Base-by-base conservation (phyloP, 2,797 vertebrate genomes). In the Pogonophryne albipinna region DNA sequence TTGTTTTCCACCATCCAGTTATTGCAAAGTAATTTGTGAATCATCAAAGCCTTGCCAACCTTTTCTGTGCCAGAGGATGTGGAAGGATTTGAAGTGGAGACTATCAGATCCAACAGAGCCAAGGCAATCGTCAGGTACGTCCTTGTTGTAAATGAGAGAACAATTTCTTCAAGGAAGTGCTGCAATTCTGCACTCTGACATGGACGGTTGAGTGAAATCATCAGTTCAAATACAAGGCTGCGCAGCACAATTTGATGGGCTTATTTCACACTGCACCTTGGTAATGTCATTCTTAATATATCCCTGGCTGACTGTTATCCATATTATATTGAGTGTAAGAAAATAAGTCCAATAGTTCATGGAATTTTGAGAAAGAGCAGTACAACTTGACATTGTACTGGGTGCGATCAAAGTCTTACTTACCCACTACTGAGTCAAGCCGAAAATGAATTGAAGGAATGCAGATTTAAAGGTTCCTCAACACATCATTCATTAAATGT, bases 11-110 rank as follows among this genome's bases (percentile, higher is more conserved):
- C 69, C 49, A 53, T 79, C 78, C 76, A 77, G 76, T 76, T 80
- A 83, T 76, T 78, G 80, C 82, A 69, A 86, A 85, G 72, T 76
- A 73, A 84, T 79, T 81, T 84, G 77, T 88, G 79, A 87, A 83
- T 88, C 82, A 82, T 83, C 75, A 45, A 8, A 46, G 60, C 62
- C 61, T 69, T 42, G 50, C 31, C 76, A 81, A 57, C 57, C 72
- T 74, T 75, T 58, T 66, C 76, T 76, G 81, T 51, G 75, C 66
- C 67, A 65, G 20, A 42, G 67, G 77, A 78, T 66, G 80, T 63
- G 75, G 72, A 77, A 79, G 55, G 55, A 85, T 86, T 66, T 69
- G 65, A 83, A 66, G 71, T 71, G 79, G 82, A 55, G 80, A 67
- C 76, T 46, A 51, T 84, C 63, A 47, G 49, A 66, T 59, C 44